These are phyloP conservation scores for Phymorhynchus buccinoides DNA, from an alignment of 1,140 invertebrate genomes.

Conservation along the genomic window DNA sequence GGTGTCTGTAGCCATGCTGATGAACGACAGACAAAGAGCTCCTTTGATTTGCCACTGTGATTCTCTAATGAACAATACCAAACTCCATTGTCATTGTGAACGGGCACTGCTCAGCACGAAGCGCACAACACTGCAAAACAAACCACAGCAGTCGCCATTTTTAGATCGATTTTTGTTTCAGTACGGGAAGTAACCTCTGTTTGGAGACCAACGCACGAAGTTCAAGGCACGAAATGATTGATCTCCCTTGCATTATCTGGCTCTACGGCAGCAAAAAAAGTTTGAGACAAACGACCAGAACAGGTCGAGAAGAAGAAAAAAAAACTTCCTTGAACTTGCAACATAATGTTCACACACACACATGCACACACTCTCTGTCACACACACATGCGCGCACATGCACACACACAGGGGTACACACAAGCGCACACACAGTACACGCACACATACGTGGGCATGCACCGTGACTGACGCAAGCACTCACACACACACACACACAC, in stretches of 20 bases:
- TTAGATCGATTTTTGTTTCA: neutral
- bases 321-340: no score
- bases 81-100: neutral
- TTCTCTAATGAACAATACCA: constrained; percentile 8
- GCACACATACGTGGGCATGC: neutral
- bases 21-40: neutral
- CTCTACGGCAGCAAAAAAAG: no score
- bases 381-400: neutral
- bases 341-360: neutral
- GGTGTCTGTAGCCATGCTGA: constrained; percentile 32
- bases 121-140: neutral
- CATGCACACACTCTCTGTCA: neutral
- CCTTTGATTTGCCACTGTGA: constrained; percentile 2
- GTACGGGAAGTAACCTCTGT: neutral
- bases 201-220: neutral
- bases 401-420: neutral
- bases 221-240: neutral
- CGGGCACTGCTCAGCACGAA: neutral
- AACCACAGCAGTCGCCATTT: neutral
- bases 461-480: neutral
- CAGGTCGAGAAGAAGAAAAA: neutral
- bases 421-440: neutral
- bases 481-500: no score
- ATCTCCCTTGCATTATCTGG: neutral
- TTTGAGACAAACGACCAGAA: neutral